Percentiles rank a stretch among this genome's conserved stretches.
phyloP scores from a whole-genome alignment of 2,797 vertebrate genomes.

The Cyclura pinguis region DNA sequence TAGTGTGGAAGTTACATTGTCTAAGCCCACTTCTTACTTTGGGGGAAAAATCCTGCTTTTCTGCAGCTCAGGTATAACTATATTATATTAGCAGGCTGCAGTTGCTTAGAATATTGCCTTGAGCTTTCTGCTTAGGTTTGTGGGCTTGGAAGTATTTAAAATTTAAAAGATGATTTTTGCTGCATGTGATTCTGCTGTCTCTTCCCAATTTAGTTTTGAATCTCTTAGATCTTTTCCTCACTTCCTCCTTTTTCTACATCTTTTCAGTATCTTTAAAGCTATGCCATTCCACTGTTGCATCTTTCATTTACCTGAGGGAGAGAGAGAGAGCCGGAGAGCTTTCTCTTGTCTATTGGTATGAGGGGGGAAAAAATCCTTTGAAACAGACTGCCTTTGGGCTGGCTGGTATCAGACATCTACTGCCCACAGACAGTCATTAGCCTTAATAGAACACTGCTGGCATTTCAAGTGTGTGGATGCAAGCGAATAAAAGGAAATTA shows the following conservation, averaged over 20 bases:
- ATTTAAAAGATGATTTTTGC: neutral
- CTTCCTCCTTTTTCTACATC: neutral
- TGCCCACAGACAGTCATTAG: neutral
- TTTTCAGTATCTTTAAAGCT: neutral
- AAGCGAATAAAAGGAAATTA: slow-evolving; percentile 10
- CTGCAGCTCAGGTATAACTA: neutral
- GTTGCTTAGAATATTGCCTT: neutral
- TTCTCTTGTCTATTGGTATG: neutral
- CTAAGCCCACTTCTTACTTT: neutral
- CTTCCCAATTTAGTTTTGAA: neutral
- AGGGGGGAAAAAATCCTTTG: neutral
- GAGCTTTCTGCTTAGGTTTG: neutral
- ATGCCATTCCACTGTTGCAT: neutral
- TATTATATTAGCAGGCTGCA: neutral
- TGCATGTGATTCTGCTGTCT: neutral
- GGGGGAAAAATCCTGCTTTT: neutral
- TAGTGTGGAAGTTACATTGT: neutral
- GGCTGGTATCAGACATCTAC: neutral
- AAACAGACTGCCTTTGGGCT: slow-evolving; percentile 6
- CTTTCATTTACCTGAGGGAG: neutral
- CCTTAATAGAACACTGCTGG: neutral
- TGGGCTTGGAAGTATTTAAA: neutral
- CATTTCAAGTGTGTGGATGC: neutral
- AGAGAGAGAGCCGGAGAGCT: neutral
- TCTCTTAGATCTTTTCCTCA: neutral